Base-by-base conservation (phyloP, 2,797 vertebrate species). In the Malurus splendens region DNA sequence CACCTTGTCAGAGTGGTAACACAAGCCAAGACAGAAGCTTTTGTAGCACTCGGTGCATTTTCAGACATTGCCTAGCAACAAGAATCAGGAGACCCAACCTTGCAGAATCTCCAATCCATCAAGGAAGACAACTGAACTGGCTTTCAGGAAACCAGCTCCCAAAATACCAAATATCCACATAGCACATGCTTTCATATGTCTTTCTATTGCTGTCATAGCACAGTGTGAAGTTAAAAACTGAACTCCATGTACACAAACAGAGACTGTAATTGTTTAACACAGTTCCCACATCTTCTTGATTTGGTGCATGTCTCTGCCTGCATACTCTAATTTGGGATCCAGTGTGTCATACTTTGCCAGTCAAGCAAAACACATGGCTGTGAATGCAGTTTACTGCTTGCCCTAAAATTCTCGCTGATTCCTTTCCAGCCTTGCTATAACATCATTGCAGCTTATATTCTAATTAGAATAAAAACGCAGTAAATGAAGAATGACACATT, bases 371-470 rank as follows among this genome's bases (percentile, higher is more conserved):
- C 23, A 50, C 0, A 0, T 24, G 45, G 71, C 18, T 55, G 48
- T 59, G 62, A 78, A 81, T 13, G 19, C 19, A 92, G 48, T 47
- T 56, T 62, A 41, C 19, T 47, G 50, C 64, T 84, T 36, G 14
- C 47, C 2, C 4, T 70, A 19, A 57, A 84, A 64, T 73, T 82
- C 41, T 45, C 38, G 16, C 16, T 60, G 48, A 62, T 56, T 73
- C 12, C 60, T 79, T 79, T 62, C 73, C 48, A 76, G 48, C 25
- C 73, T 78, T 39, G 10, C 54, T 90, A 84, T 70, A 82, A 48
- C 23, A 71, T 51, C 17, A 1, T n/a, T 60, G 36, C 52, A 81
- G 41, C 9, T 73, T 86, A 45, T 42, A 60, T 18, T 32, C 39
- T 55, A 62, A 72, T 55, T 47, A 86, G 61, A 86, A 77, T 20